Percentiles rank a stretch among this genome's conserved stretches.
phyloP scores from a whole-genome alignment of 2,113 vertebrate species.

The Marcusenius ussheri region DNA sequence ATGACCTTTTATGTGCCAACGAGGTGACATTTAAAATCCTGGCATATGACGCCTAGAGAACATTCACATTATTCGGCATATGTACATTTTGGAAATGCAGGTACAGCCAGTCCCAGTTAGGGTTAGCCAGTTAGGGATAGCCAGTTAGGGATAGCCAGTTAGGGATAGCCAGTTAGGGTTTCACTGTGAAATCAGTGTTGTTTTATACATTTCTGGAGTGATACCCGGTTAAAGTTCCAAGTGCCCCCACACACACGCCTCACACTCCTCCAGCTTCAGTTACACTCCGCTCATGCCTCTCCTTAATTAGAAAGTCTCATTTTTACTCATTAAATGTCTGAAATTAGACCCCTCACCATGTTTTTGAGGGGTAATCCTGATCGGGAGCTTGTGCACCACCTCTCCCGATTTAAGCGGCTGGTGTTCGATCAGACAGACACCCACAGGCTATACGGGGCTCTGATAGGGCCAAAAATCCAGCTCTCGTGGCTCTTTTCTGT shows the following conservation, averaged over 20 bases:
- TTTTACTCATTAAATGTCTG: conserved; percentile 30
- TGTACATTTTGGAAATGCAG: neutral
- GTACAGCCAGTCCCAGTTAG: neutral
- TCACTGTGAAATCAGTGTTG: conserved; percentile 19
- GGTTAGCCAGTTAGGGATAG: neutral
- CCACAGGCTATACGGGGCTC: neutral
- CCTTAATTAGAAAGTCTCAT: conserved; percentile 46
- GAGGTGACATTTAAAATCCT: neutral
- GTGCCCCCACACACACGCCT: conserved; percentile 24
- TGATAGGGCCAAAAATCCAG: neutral
- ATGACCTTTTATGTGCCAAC: neutral
- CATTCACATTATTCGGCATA: neutral
- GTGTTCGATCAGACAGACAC: neutral
- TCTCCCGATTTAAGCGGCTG: neutral
- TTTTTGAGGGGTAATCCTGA: neutral
- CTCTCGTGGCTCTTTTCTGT: neutral
- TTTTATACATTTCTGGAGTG: conserved; percentile 23
- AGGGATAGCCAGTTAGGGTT: too few species aligned
- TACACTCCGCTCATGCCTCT: conserved; percentile 39
- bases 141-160: too few species aligned
- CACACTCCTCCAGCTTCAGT: conserved; percentile 30
- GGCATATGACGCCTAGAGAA: neutral
- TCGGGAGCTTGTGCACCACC: neutral
- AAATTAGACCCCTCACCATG: conserved; percentile 28
- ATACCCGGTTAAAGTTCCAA: neutral